Evolutionary conservation across 2,888 invertebrate species (phyloP).

Genomic region (Lucinisca nassula): DNA sequence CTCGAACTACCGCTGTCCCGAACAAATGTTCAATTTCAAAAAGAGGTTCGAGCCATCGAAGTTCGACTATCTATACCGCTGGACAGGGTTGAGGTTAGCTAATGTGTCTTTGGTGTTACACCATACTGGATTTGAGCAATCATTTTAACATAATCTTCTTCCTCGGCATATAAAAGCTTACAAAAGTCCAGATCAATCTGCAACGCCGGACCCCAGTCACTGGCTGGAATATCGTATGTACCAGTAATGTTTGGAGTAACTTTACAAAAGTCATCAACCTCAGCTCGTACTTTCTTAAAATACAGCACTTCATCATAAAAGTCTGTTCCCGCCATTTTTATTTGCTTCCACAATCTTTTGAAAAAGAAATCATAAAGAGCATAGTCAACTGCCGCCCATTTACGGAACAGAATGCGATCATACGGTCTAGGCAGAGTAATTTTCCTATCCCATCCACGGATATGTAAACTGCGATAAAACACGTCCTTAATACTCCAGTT

Average conservation of each 20-base stretch:
- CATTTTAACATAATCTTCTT: slow-evolving; percentile 63
- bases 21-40: no score
- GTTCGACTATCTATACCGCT: no score
- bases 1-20: no score
- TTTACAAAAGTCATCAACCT: slow-evolving; percentile 70
- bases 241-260: slow-evolving; percentile 55
- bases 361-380: slow-evolving; percentile 71
- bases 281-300: slow-evolving; percentile 66
- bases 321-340: slow-evolving; percentile 53
- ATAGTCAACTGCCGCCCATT: slow-evolving; percentile 67
- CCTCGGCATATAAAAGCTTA: slow-evolving; percentile 46
- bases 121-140: slow-evolving; percentile 59
- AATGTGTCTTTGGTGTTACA: slow-evolving; percentile 15
- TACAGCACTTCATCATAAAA: slow-evolving; percentile 69
- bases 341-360: slow-evolving; percentile 66
- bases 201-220: slow-evolving; percentile 49
- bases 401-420: slow-evolving; percentile 55
- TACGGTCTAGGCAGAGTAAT: slow-evolving; percentile 56
- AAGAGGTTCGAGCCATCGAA: no score
- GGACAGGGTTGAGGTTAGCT: no score
- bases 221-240: slow-evolving; percentile 34
- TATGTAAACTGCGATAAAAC: slow-evolving; percentile 69
- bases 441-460: slow-evolving; percentile 65
- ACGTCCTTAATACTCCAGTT: slow-evolving; percentile 76
- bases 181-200: slow-evolving; percentile 51